These are phyloP conservation scores for Aphelocoma californica DNA, from an alignment of 2,797 vertebrate species.

Conservation along the genomic window DNA sequence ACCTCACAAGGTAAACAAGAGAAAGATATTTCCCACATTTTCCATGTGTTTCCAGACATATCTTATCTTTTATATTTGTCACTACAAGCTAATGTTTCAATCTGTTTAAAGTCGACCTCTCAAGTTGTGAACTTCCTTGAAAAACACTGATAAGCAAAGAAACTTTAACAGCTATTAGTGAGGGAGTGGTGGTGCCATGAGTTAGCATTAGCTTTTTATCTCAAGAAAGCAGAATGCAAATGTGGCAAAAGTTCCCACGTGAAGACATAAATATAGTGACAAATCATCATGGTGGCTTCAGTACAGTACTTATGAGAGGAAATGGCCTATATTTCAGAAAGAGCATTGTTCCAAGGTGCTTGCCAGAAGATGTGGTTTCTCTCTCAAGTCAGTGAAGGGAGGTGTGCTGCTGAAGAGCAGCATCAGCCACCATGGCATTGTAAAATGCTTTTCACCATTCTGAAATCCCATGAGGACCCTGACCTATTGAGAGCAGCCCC, in stretches of 20 bases:
- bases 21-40: constrained; percentile 69
- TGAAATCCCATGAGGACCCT: not conserved
- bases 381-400: not conserved
- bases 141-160: constrained; percentile 71
- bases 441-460: not conserved
- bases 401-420: not conserved
- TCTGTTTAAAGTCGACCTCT: constrained; percentile 70
- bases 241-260: constrained; percentile 22
- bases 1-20: constrained; percentile 70
- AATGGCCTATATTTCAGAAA: not conserved
- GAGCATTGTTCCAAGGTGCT: not conserved
- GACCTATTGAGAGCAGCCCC: not conserved
- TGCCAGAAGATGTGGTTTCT: not conserved
- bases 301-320: not conserved
- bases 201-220: constrained; percentile 23
- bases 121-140: constrained; percentile 72
- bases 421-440: not conserved
- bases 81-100: constrained; percentile 66
- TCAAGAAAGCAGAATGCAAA: constrained; percentile 58
- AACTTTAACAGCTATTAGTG: constrained; percentile 50
- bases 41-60: constrained; percentile 66
- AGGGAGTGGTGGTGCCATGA: constrained; percentile 28
- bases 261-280: constrained; percentile 14
- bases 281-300: not conserved
- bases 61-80: constrained; percentile 76